These are phyloP conservation scores for Proteles cristata DNA, from an alignment of 2,113 vertebrate species.

Conservation along the genomic window DNA sequence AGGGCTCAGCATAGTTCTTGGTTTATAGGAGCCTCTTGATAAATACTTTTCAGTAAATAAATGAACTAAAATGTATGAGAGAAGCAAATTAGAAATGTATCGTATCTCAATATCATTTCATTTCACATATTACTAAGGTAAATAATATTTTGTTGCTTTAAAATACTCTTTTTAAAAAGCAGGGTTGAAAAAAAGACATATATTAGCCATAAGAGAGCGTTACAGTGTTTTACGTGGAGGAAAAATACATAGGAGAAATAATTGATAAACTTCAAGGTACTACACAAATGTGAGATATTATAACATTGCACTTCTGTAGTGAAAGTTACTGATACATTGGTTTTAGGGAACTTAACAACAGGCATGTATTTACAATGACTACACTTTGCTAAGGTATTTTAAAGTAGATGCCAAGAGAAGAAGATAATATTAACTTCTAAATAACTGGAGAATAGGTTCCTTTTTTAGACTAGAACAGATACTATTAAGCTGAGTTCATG, in stretches of 20 bases:
- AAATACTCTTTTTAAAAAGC: neutral
- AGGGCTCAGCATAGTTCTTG: neutral
- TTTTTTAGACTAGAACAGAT: constrained; percentile 14
- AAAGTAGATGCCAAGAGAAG: neutral
- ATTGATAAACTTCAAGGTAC: neutral
- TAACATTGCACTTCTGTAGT: neutral
- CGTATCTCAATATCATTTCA: constrained; percentile 18
- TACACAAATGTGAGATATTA: constrained; percentile 32
- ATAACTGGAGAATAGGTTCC: neutral
- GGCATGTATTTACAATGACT: neutral
- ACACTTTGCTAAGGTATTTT: neutral
- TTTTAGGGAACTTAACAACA: constrained; percentile 35
- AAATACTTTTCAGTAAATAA: constrained; percentile 27
- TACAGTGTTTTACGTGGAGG: neutral
- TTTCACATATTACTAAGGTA: neutral
- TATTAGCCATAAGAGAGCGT: neutral
- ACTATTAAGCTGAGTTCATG: neutral
- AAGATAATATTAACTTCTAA: constrained; percentile 46
- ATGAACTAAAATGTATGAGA: constrained; percentile 25
- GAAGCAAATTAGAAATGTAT: constrained; percentile 18
- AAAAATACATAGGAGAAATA: constrained; percentile 6
- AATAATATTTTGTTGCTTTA: constrained; percentile 55
- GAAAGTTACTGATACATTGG: neutral
- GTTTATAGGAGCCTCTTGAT: neutral
- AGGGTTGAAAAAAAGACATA: neutral